A percentile compares a stretch with the other conserved stretches of the same genome.
Conservation (phyloP, 2,113 vertebrate species). For the Mus pahari region DNA sequence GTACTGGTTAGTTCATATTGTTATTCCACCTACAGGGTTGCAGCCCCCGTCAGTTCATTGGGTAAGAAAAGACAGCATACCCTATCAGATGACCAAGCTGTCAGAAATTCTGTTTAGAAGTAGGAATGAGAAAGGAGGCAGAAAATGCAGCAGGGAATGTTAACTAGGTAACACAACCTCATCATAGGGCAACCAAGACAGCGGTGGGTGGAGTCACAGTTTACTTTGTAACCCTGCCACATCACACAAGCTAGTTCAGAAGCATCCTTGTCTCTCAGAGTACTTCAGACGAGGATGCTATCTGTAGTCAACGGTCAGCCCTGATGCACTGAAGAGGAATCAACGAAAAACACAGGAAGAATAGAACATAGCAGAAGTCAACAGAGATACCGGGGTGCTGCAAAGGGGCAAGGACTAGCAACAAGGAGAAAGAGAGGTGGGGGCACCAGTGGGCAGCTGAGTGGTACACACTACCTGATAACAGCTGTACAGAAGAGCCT, state of each 20-base stretch:
- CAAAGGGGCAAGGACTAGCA: not conserved
- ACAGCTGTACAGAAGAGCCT: not conserved
- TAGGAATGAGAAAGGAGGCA: conserved; percentile 18
- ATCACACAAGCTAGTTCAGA: not conserved
- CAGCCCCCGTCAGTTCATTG: too few relatives aligned
- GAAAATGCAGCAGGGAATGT: not conserved
- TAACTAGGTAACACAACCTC: not conserved
- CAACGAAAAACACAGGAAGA: not conserved
- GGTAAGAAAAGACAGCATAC: not conserved
- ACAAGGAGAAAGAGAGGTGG: not conserved
- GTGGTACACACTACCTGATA: not conserved
- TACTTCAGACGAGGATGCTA: not conserved
- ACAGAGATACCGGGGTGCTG: not conserved
- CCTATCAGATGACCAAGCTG: not conserved
- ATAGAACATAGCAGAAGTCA: not conserved
- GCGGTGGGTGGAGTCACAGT: not conserved
- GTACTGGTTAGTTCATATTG: too few relatives aligned
- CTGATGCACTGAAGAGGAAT: not conserved
- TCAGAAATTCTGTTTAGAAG: conserved; percentile 28
- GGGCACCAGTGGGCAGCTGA: not conserved
- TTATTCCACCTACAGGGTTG: too few relatives aligned
- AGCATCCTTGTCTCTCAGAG: not conserved
- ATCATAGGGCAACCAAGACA: not conserved
- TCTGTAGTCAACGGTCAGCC: not conserved
- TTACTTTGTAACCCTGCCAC: not conserved